phyloP scores from a whole-genome alignment of 2,888 invertebrate species.

The Idaea biselata region DNA sequence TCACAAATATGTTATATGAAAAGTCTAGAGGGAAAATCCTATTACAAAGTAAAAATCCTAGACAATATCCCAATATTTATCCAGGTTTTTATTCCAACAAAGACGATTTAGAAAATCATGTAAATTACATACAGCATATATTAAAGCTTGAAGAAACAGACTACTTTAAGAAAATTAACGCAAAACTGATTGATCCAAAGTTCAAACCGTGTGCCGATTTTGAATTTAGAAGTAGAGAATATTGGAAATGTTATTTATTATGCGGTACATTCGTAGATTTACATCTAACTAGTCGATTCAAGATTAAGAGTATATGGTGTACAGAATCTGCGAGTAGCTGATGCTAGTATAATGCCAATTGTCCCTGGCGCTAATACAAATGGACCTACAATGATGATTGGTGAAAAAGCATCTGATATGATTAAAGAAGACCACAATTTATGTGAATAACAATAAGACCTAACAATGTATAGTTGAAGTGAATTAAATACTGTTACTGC shows the following conservation, averaged over 20 bases:
- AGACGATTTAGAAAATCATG: conserved; percentile 64
- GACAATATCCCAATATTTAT: conserved; percentile 76
- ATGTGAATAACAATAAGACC: background rate
- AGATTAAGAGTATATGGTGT: conserved; percentile 82
- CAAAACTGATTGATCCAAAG: conserved; percentile 33
- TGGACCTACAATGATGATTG: conserved; percentile 88
- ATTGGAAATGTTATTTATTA: conserved; percentile 83
- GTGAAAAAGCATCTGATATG: conserved; percentile 74
- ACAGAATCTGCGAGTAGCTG: conserved; percentile 82
- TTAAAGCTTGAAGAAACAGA: conserved; percentile 51
- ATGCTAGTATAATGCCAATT: conserved; percentile 87
- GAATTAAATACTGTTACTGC: background rate
- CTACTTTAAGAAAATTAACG: conserved; percentile 52
- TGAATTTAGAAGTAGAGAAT: conserved; percentile 69
- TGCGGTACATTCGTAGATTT: conserved; percentile 84
- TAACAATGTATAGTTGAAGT: conserved; percentile 12
- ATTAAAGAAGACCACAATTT: conserved; percentile 12
- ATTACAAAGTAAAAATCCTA: conserved; percentile 73
- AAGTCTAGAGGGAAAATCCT: conserved; percentile 72
- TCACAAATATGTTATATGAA: background rate
- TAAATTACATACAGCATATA: conserved; percentile 48
- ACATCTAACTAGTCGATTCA: conserved; percentile 84
- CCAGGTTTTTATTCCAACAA: conserved; percentile 77
- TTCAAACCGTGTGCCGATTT: conserved; percentile 25
- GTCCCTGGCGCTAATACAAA: conserved; percentile 84